Evolutionary conservation across 2,888 invertebrate species (phyloP).

Genomic region (Lithosia quadra): DNA sequence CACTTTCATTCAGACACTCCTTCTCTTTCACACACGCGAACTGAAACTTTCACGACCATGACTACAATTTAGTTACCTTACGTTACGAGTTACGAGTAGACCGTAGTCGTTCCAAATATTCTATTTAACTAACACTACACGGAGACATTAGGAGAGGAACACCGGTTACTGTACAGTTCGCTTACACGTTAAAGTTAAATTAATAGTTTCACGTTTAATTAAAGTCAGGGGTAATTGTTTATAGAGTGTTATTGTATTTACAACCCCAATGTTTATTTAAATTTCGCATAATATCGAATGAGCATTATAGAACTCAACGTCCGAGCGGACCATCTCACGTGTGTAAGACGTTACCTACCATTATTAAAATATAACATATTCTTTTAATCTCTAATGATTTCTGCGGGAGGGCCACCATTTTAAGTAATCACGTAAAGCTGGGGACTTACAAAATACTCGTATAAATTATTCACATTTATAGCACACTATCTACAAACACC

Average conservation of each 20-base stretch:
- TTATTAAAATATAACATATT: constrained; percentile 84
- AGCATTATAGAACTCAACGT: constrained; percentile 79
- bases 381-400: constrained; percentile 69
- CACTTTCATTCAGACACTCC: constrained; percentile 42
- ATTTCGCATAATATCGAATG: constrained; percentile 74
- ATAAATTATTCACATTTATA: constrained; percentile 87
- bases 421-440: constrained; percentile 85
- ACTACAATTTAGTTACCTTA: constrained; percentile 73
- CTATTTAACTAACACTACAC: constrained; percentile 80
- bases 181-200: constrained; percentile 72
- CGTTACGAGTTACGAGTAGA: constrained; percentile 71
- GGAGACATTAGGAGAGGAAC: constrained; percentile 85
- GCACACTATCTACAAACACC: constrained; percentile 86
- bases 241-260: constrained; percentile 75
- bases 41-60: constrained; percentile 62
- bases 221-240: constrained; percentile 74
- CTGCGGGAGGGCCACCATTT: constrained; percentile 79
- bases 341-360: constrained; percentile 69
- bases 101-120: constrained; percentile 72
- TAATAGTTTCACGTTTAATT: constrained; percentile 76
- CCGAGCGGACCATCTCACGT: constrained; percentile 71
- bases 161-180: constrained; percentile 84
- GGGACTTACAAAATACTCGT: constrained; percentile 86
- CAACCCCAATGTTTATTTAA: constrained; percentile 67
- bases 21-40: constrained; percentile 56